phyloP scores from a whole-genome alignment of 2,888 invertebrate species.

The Carabus problematicus region DNA sequence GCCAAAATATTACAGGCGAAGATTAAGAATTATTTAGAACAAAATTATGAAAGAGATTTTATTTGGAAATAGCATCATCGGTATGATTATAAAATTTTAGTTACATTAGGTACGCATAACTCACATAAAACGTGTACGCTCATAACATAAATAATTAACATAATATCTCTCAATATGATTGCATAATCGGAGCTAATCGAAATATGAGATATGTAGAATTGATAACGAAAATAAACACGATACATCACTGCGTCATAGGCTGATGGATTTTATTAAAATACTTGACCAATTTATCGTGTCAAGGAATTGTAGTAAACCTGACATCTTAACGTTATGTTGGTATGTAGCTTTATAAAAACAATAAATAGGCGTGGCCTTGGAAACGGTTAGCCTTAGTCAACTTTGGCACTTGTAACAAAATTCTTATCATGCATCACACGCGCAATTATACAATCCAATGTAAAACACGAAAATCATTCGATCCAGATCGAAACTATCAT shows the following conservation, averaged over 20 bases:
- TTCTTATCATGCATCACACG: slow-evolving; percentile 28
- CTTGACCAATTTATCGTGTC: slow-evolving; percentile 26
- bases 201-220: slow-evolving; percentile 30
- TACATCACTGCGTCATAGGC: slow-evolving; percentile 17
- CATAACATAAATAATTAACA: slow-evolving; percentile 21
- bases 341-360: slow-evolving; percentile 45
- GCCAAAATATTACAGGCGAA: slow-evolving; percentile 27
- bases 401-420: slow-evolving; percentile 32
- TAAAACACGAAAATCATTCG: slow-evolving; percentile 4
- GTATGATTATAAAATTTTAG: too few species aligned
- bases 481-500: slow-evolving; percentile 4
- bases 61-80: too few species aligned
- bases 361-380: slow-evolving; percentile 56
- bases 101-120: too few species aligned
- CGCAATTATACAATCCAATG: slow-evolving; percentile 1
- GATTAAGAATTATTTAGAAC: slow-evolving; percentile 32
- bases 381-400: slow-evolving; percentile 45
- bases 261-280: slow-evolving; percentile 18
- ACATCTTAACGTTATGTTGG: slow-evolving; percentile 33
- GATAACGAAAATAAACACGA: slow-evolving; percentile 25
- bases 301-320: slow-evolving; percentile 33
- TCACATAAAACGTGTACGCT: too few species aligned
- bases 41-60: background rate
- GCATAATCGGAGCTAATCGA: slow-evolving; percentile 25
- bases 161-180: slow-evolving; percentile 29